These are phyloP conservation scores for Synanthedon tipuliformis DNA, from an alignment of 2,888 invertebrate genomes.

Conservation along the genomic window DNA sequence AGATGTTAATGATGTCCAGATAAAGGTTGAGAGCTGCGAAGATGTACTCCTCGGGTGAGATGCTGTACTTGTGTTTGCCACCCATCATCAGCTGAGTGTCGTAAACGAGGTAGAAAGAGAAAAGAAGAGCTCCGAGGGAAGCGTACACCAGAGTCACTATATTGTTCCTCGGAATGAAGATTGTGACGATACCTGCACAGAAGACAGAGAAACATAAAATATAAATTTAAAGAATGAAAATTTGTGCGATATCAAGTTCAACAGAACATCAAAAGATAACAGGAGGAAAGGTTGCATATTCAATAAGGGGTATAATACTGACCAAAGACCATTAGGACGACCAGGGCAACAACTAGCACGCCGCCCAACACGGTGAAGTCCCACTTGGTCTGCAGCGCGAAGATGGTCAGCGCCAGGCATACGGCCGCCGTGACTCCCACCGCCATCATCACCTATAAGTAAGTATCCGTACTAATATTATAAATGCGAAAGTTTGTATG, in stretches of 20 bases:
- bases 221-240: no score
- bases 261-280: no score
- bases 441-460: slow-evolving; percentile 88
- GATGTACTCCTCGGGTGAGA: slow-evolving; percentile 94
- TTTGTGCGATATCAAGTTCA: neutral
- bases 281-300: no score
- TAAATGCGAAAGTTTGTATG: no score
- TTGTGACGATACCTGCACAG: slow-evolving; percentile 71
- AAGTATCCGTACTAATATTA: no score
- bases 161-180: slow-evolving; percentile 69
- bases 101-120: slow-evolving; percentile 90
- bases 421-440: slow-evolving; percentile 89
- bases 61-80: slow-evolving; percentile 87
- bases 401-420: slow-evolving; percentile 86
- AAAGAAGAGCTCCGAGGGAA: slow-evolving; percentile 86
- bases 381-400: slow-evolving; percentile 93
- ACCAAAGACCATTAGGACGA: slow-evolving; percentile 84
- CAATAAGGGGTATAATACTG: slow-evolving; percentile 4
- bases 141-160: slow-evolving; percentile 82
- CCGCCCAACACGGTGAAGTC: slow-evolving; percentile 88
- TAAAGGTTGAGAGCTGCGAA: slow-evolving; percentile 93
- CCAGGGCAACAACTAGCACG: slow-evolving; percentile 77
- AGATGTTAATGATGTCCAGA: slow-evolving; percentile 90
- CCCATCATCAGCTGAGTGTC: slow-evolving; percentile 94
- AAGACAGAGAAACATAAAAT: slow-evolving; percentile 31